A percentile compares a stretch with the other conserved stretches of the same genome.
These are phyloP conservation scores for Siniperca knerii DNA, from an alignment of 2,113 vertebrate genomes.

Conservation along the genomic window DNA sequence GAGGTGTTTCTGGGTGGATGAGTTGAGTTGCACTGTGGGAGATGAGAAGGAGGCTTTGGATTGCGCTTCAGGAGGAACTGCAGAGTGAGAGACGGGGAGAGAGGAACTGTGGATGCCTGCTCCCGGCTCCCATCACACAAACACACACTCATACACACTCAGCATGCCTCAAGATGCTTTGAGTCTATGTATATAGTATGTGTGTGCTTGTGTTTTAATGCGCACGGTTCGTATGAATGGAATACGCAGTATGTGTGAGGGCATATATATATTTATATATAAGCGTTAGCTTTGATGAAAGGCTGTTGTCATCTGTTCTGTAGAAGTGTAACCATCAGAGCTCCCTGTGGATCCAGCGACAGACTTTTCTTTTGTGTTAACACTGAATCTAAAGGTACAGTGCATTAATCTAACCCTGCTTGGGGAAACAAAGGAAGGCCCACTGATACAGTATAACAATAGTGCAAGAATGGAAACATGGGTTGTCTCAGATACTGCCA, in stretches of 20 bases:
- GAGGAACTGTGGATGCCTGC: slow-evolving; percentile 41
- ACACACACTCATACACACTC: slow-evolving; percentile 51
- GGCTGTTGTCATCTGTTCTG: slow-evolving; percentile 81
- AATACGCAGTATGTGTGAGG: slow-evolving; percentile 1
- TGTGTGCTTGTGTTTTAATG: slow-evolving; percentile 6
- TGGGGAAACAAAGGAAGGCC: slow-evolving; percentile 74
- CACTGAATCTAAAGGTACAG: slow-evolving; percentile 77
- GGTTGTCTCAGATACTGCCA: slow-evolving; percentile 49
- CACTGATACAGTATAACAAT: slow-evolving; percentile 70
- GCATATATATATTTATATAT: background rate
- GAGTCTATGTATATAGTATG: slow-evolving; percentile 30
- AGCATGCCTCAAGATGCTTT: slow-evolving; percentile 43
- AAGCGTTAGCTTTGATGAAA: slow-evolving; percentile 80
- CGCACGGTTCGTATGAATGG: slow-evolving; percentile 20
- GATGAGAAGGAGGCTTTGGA: slow-evolving; percentile 60
- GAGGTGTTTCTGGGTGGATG: slow-evolving; percentile 68
- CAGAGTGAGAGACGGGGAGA: slow-evolving; percentile 34
- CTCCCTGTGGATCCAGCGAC: slow-evolving; percentile 77
- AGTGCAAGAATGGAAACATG: slow-evolving; percentile 60
- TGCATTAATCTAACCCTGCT: slow-evolving; percentile 83
- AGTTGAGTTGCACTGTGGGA: slow-evolving; percentile 59
- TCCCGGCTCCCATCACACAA: slow-evolving; percentile 39
- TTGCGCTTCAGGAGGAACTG: slow-evolving; percentile 58
- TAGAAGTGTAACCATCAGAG: slow-evolving; percentile 75
- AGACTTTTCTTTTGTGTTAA: slow-evolving; percentile 80